Evolutionary conservation across 1,140 invertebrate species (phyloP).

Genomic region (Brachionus rotundiformis): DNA sequence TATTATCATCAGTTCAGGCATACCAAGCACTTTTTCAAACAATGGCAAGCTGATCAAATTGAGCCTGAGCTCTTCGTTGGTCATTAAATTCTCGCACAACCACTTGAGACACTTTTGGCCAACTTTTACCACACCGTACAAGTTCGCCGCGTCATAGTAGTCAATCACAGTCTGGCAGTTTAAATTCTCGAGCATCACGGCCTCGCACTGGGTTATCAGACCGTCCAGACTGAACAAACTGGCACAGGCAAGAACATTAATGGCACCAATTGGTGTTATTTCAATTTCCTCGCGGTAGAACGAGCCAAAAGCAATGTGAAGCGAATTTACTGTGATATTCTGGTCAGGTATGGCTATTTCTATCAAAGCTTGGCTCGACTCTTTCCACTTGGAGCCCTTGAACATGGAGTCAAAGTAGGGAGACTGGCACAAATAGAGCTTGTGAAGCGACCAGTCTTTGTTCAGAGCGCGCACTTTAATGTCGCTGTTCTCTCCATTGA

Average conservation of each 20-base stretch:
- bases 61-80: conserved; percentile 64
- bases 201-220: conserved; percentile 74
- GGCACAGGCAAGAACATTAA: conserved; percentile 75
- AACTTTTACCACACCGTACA: conserved; percentile 71
- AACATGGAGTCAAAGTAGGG: conserved; percentile 83
- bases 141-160: conserved; percentile 72
- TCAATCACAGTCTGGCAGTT: conserved; percentile 70
- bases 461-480: conserved; percentile 74
- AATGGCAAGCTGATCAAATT: conserved; percentile 55
- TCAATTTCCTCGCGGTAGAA: conserved; percentile 77
- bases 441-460: conserved; percentile 75
- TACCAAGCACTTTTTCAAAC: conserved; percentile 71
- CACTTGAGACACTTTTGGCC: conserved; percentile 71
- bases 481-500: conserved; percentile 76
- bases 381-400: conserved; percentile 74
- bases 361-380: conserved; percentile 72
- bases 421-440: conserved; percentile 76
- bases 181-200: conserved; percentile 76
- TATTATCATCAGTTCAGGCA: conserved; percentile 73
- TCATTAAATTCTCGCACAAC: conserved; percentile 73
- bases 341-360: conserved; percentile 75
- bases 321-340: conserved; percentile 72
- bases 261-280: conserved; percentile 72
- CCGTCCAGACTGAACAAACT: conserved; percentile 75
- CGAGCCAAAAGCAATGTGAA: conserved; percentile 75